Evolutionary conservation across 2,113 vertebrate genomes (phyloP), one percentile per base, ranked within the genome.

Genomic region (Astur gentilis): DNA sequence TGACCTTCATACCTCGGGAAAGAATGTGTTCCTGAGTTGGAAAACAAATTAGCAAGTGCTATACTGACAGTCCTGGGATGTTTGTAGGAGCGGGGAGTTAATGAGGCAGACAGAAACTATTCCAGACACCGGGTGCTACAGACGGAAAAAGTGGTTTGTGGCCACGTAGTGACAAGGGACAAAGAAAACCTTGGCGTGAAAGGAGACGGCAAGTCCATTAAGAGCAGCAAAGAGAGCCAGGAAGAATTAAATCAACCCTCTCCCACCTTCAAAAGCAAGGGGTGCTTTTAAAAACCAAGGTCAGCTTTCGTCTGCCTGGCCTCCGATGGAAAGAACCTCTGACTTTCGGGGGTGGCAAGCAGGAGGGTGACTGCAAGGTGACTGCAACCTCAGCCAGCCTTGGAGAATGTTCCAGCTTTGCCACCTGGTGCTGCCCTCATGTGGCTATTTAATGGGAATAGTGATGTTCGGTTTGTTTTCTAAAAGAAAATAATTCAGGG

Each of bases 1-100:
- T 93, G 93, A 95, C 93, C 93, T 97, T 91, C 94, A 94, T 89
- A 72, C 89, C 87, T 90, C 2, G 32, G 82, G 76, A 88, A 93
- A 70, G 67, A 95, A 97, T 26, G 75, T 29, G 58, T 58, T 77
- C 66, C 66, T 4, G 58, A 93, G 78, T 22, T 42, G 42, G 66
- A 70, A 93, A 93, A 94, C 89, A 91, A 91, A 95, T 93, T 62
- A 95, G 54, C n/a, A 4, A 87, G 86, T 4, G 5, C 42, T 65
- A 31, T 44, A 8, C 36, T 12, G 79, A 71, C 54, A 34, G 75
- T 82, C 61, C 89, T 23, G 67, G 89, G 89, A 54, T 65, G 73
- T 87, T 76, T 93, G 93, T 38, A 52, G 83, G 81, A 81, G 78
- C 23, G 0, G 70, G 65, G 73, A 91, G 79, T 93, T 91, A 95